Evolutionary conservation across 2,888 invertebrate genomes (phyloP).

Genomic region (Elegia similella): DNA sequence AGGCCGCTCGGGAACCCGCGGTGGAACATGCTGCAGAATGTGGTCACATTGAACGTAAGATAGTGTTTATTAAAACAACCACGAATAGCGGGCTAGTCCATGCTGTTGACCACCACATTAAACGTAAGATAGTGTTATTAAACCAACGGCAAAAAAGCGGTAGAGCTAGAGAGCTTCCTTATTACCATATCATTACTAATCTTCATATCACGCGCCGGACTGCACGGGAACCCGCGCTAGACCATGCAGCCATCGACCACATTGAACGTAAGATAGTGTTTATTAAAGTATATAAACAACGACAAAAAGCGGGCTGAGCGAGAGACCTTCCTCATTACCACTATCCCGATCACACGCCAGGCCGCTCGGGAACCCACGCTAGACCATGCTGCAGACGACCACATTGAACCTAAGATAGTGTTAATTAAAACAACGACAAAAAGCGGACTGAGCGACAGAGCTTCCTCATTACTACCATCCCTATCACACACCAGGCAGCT

Average conservation of each 20-base stretch:
- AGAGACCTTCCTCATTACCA: constrained; percentile 96
- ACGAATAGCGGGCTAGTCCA: no score
- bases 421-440: background rate
- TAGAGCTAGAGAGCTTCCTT: constrained; percentile 96
- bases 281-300: no score
- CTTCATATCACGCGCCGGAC: constrained; percentile 97
- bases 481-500: constrained; percentile 96
- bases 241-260: constrained; percentile 93
- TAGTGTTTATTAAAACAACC: background rate
- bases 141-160: constrained; percentile 97
- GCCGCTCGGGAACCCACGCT: constrained; percentile 98
- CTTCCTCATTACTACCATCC: constrained; percentile 97
- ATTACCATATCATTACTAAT: constrained; percentile 97
- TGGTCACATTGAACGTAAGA: constrained; percentile 91
- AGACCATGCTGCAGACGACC: constrained; percentile 92
- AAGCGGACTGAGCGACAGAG: constrained; percentile 97
- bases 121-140: no score
- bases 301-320: constrained; percentile 97
- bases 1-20: constrained; percentile 98
- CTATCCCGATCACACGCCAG: constrained; percentile 96
- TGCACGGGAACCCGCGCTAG: constrained; percentile 96
- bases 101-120: no score
- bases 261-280: constrained; percentile 85
- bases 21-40: constrained; percentile 92
- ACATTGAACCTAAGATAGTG: constrained; percentile 86